Conservation (phyloP, 1,140 invertebrate genomes). For the Trypoxylus dichotomus region DNA sequence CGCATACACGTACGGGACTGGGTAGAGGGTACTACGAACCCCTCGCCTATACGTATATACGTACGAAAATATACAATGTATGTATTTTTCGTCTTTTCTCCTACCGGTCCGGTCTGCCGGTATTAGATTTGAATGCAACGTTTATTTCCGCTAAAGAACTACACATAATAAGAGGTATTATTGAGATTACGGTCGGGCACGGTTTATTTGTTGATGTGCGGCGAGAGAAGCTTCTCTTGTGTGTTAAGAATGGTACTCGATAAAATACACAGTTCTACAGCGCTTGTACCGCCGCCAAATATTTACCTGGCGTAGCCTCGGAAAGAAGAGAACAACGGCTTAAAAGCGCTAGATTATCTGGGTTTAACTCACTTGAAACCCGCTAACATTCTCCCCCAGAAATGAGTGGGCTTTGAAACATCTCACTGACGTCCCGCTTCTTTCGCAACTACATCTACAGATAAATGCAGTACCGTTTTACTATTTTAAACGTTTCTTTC, state of each 20-base stretch:
- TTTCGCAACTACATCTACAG: too few relatives aligned
- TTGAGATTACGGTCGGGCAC: neutral
- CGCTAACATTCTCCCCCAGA: too few relatives aligned
- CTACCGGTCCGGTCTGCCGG: neutral
- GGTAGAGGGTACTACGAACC: neutral
- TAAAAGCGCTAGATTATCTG: neutral
- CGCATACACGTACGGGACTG: too few relatives aligned
- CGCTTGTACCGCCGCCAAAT: neutral
- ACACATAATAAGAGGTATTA: slow-evolving; percentile 10
- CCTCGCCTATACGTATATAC: neutral
- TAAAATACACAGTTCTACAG: neutral
- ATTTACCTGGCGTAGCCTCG: neutral
- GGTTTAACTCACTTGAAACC: neutral
- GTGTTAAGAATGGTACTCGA: neutral
- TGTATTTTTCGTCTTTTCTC: neutral
- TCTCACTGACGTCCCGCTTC: too few relatives aligned
- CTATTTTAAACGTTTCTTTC: too few relatives aligned
- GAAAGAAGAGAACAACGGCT: neutral
- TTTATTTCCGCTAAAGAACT: slow-evolving; percentile 5
- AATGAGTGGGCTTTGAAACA: too few relatives aligned
- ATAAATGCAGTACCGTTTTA: too few relatives aligned
- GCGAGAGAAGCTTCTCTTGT: neutral
- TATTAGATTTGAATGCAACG: neutral
- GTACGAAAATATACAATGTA: too few relatives aligned
- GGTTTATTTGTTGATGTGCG: neutral